phyloP scores from a whole-genome alignment of 2,888 invertebrate genomes.

The Schrankia costaestrigalis region DNA sequence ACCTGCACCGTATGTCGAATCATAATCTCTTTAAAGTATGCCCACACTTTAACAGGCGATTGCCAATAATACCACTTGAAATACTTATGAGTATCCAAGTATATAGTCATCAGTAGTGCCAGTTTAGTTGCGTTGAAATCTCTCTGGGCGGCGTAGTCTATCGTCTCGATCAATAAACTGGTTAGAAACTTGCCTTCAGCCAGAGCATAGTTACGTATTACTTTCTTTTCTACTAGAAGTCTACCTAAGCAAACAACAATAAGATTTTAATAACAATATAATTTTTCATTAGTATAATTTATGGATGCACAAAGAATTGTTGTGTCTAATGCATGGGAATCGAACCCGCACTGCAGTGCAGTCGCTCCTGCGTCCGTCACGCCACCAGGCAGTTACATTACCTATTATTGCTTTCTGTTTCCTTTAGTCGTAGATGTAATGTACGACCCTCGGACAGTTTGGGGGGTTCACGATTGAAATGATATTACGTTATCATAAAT shows the following conservation, averaged over 20 bases:
- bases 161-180: slow-evolving; percentile 46
- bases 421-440: too few species aligned
- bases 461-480: too few species aligned
- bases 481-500: too few species aligned
- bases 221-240: slow-evolving; percentile 52
- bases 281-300: too few species aligned
- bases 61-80: slow-evolving; percentile 69
- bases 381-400: too few species aligned
- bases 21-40: slow-evolving; percentile 63
- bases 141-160: slow-evolving; percentile 60
- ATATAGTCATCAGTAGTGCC: slow-evolving; percentile 56
- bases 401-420: too few species aligned
- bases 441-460: too few species aligned
- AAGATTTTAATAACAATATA: too few species aligned
- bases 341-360: too few species aligned
- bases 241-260: slow-evolving; percentile 37
- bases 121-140: slow-evolving; percentile 54
- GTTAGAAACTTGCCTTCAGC: slow-evolving; percentile 55
- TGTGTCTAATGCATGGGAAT: too few species aligned
- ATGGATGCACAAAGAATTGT: too few species aligned
- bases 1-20: slow-evolving; percentile 68
- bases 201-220: slow-evolving; percentile 48
- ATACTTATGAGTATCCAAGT: slow-evolving; percentile 52
- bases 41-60: slow-evolving; percentile 53
- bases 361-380: too few species aligned